These are phyloP conservation scores for Therioaphis trifolii DNA, from an alignment of 2,888 invertebrate species.

Conservation along the genomic window DNA sequence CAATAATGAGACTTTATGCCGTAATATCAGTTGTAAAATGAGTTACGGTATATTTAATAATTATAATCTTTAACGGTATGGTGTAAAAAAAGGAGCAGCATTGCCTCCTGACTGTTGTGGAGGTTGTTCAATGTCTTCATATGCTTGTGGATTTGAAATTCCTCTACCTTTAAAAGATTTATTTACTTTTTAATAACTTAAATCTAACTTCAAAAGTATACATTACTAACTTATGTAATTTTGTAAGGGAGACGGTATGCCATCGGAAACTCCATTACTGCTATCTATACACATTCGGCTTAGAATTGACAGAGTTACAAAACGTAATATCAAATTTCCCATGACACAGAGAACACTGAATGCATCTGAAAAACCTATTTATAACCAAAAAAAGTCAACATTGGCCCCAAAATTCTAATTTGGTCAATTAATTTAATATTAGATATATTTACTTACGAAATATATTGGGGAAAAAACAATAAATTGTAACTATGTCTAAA, in stretches of 20 bases:
- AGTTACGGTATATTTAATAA: neutral
- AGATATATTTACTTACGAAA: slow-evolving; percentile 49
- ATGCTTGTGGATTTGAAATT: slow-evolving; percentile 47
- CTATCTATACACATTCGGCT: slow-evolving; percentile 55
- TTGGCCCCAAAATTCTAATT: no score
- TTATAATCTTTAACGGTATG: slow-evolving; percentile 52
- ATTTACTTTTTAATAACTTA: neutral
- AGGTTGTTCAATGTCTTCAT: slow-evolving; percentile 54
- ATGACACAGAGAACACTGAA: slow-evolving; percentile 53
- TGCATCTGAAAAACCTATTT: slow-evolving; percentile 44
- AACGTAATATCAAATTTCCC: slow-evolving; percentile 50
- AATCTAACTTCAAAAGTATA: neutral
- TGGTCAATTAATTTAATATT: neutral
- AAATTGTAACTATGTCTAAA: slow-evolving; percentile 48
- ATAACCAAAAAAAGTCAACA: neutral
- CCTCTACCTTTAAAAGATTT: slow-evolving; percentile 47
- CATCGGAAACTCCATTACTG: slow-evolving; percentile 50
- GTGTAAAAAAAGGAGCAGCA: slow-evolving; percentile 56
- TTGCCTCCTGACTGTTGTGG: slow-evolving; percentile 48
- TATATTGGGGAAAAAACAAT: slow-evolving; percentile 47
- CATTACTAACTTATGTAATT: slow-evolving; percentile 49
- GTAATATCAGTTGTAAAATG: neutral
- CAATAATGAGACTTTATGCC: slow-evolving; percentile 37
- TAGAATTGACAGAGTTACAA: slow-evolving; percentile 54
- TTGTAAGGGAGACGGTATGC: slow-evolving; percentile 56